phyloP scores from a whole-genome alignment of 2,113 vertebrate genomes.

The Orientallactaga bullata region DNA sequence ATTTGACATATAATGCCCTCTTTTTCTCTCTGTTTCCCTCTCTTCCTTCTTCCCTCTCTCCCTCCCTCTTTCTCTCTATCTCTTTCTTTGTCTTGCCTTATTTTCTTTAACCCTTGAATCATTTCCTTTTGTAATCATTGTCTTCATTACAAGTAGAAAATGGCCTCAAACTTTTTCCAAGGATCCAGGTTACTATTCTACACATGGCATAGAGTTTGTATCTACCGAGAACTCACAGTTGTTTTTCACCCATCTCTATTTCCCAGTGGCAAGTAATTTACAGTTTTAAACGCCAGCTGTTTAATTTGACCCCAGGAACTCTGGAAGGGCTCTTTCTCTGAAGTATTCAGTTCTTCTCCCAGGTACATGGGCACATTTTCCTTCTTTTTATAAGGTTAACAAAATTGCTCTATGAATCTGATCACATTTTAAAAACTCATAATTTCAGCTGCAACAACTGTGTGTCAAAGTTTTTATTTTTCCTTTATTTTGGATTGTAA shows the following conservation, averaged over 20 bases:
- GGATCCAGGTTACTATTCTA: background rate
- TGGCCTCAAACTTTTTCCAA: background rate
- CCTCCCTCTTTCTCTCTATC: too few relatives aligned
- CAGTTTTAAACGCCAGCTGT: background rate
- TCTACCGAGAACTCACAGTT: background rate
- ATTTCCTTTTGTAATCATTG: background rate
- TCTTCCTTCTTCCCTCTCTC: too few relatives aligned
- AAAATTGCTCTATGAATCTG: slow-evolving; percentile 14
- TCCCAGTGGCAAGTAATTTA: too few relatives aligned
- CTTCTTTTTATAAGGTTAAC: background rate
- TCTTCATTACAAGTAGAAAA: background rate
- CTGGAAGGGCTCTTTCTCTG: background rate
- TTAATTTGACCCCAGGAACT: background rate
- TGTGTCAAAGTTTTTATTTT: background rate
- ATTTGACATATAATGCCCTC: background rate
- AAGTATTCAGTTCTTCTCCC: background rate
- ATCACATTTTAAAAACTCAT: background rate
- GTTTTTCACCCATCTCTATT: background rate
- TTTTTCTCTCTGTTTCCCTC: background rate
- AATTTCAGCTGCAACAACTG: background rate
- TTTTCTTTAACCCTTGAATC: background rate
- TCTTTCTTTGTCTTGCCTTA: background rate
- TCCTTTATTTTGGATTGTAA: background rate
- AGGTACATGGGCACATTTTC: background rate
- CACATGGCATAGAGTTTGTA: background rate